Evolutionary conservation across 2,113 vertebrate species (phyloP), one percentile per base, ranked within the genome.

Genomic region (Xyliphius kryptos): DNA sequence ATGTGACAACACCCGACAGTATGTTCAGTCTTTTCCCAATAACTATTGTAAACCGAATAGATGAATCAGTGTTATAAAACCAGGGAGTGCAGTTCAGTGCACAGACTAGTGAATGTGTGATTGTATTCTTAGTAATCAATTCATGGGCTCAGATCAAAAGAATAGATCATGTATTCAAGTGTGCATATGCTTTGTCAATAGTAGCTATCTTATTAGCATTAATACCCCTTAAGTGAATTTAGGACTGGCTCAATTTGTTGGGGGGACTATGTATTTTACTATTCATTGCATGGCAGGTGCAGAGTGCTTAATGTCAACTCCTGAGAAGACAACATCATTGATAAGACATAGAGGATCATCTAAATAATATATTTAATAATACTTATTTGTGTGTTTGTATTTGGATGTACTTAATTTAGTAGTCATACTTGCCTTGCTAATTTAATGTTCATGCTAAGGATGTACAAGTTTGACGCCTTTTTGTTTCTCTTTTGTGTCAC

Each of bases 101-200:
- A 41, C 17, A 43, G 38, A 43, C 55, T 40, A 57, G 43, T 43
- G 19, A 17, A 57, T 57, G 38, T 57, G 19, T 43, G 15, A 57
- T 57, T 57, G 20, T 52, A 52, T 56, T 48, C 38, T 57, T 32
- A 32, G 53, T 51, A 11, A 38, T 36, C 7, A 22, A 61, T 71
- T 66, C 52, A 57, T 62, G 63, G 37, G 19, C 50, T 59, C 14
- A 63, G 46, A 71, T 62, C 63, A 67, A 63, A 61, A 44, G 19
- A 65, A 44, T 37, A 37, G 69, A 63, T 61, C 47, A 53, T 44
- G 37, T 56, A 14, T 15, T 71, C 52, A 63, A 58, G 46, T 61
- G 50, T 37, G 16, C 14, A 19, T 62, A 51, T 52, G 53, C 15
- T 52, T 44, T 12, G 22, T 48, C 57, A 71, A 57, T 22, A 37